Evolutionary conservation across 1,140 invertebrate genomes (phyloP), one percentile per base, ranked within the genome.

Genomic region (Caenorhabditis inopinata): DNA sequence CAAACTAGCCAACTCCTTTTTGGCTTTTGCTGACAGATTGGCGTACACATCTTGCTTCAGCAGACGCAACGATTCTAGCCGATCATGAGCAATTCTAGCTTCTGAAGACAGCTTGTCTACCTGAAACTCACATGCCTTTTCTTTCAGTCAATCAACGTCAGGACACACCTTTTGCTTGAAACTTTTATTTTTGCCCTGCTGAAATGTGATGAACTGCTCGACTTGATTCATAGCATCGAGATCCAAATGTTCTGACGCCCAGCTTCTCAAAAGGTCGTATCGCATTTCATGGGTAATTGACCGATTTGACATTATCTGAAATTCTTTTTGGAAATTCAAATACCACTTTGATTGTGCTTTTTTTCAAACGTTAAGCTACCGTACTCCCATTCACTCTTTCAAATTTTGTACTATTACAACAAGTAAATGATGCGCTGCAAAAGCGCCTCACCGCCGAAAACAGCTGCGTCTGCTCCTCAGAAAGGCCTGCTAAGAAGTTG

Each of bases 71-170:
- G 58, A 68, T 29, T 68, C 58, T 21, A 68, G 32, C 11, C 58
- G 58, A 42, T 68, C 58, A 27, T 68, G 58, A 21, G 58, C 58
- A 11, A 68, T 68, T 68, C 58, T 38, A 12, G 58, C 58, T 42
- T 68, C 58, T 9, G 58, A 68, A 5, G 58, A 68, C 9, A 68
- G 25, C 11, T 68, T 68, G 32, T 68, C 58, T 29, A 68, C 58
- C 58, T 68, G 25, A 21, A 68, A 58, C 16, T 32, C 14, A 42
- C 5, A 42, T 42, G 38, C 5, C 5, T 42, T 42, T 42, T 42
- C 14, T 5, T 42, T 42, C 6, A 42, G 14, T 42, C 14, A 42
- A 5, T 42, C n/a, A n/a, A n/a, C n/a, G n/a, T n/a, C n/a, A n/a
- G n/a, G n/a, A n/a, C n/a, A n/a, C 11, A 58, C 58, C 27, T 68